These are phyloP conservation scores for Emesis russula DNA, from an alignment of 2,888 invertebrate species.

Conservation along the genomic window DNA sequence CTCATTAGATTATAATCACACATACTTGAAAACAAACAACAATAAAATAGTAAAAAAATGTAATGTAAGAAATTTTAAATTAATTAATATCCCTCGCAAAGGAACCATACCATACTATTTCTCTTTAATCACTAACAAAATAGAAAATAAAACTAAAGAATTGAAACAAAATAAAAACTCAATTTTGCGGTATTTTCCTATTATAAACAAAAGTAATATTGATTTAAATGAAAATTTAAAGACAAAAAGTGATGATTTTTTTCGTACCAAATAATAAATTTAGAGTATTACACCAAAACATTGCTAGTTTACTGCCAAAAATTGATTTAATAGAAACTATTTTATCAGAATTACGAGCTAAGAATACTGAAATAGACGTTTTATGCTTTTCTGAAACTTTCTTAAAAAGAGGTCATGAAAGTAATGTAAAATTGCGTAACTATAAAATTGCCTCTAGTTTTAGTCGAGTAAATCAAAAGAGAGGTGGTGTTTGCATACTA, in stretches of 20 bases:
- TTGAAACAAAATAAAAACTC: not conserved
- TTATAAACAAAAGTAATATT: not conserved
- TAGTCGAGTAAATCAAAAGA: not conserved
- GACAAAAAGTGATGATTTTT: not conserved
- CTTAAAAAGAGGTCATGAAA: not conserved
- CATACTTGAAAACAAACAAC: not conserved
- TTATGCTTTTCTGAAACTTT: not conserved
- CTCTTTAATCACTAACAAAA: not conserved
- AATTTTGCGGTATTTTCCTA: not conserved
- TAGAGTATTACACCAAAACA: not conserved
- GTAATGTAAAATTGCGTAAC: not conserved
- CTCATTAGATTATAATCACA: not conserved
- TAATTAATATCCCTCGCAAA: not conserved
- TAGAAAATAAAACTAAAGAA: not conserved
- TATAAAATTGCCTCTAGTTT: not conserved
- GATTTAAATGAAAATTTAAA: not conserved
- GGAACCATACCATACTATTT: not conserved
- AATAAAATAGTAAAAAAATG: not conserved
- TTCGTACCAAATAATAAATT: not conserved
- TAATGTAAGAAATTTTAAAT: not conserved
- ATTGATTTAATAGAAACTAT: not conserved
- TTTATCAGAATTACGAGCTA: not conserved
- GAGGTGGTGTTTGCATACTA: conserved; percentile 4
- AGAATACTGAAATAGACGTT: not conserved
- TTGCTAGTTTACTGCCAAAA: not conserved